Base-by-base conservation (phyloP, 2,113 vertebrate genomes). In the Bos indicus region DNA sequence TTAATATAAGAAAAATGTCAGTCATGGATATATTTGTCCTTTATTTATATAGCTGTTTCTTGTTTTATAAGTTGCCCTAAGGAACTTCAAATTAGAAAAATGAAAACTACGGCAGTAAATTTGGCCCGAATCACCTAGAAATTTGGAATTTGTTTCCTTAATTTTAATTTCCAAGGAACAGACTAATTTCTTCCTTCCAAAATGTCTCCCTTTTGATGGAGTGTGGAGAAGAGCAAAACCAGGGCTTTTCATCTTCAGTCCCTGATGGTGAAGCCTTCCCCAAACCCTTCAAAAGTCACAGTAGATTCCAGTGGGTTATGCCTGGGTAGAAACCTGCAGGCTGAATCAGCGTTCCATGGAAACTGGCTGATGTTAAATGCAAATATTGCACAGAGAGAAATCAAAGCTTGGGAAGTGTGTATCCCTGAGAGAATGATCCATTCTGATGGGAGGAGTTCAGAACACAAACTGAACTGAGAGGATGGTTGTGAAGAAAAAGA, bases 31-130 rank as follows among this genome's bases (percentile, higher is more conserved):
- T 88, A 96, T 90, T 90, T 92, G 82, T 85, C 14, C 14, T 94
- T 57, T 26, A 25, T 78, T 95, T 74, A 91, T 85, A 86, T 74
- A 85, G 43, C 80, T 88, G 19, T 90, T 84, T 94, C 25, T 82
- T 94, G 19, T 88, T 96, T 95, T 96, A 56, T 52, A 91, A 91
- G 40, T 82, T 96, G 60, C 74, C 51, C 90, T 17, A 92, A 94
- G 52, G 52, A 95, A 92, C 16, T 64, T 97, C 30, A 60, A 90
- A 85, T 78, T 86, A 17, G 56, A 97, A 97, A 93, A 86, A 88
- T 94, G 52, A 97, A 94, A 97, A 85, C 40, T 57, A 96, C 46
- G n/a, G 82, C 26, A 88, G 86, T 91, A 86, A 77, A 87, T 87
- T 93, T 92, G 60, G 43, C 84, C 51, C 87, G 40, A 86, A 89